Evolutionary conservation across 2,888 invertebrate species (phyloP).

Genomic region (Leucophenga maculata): DNA sequence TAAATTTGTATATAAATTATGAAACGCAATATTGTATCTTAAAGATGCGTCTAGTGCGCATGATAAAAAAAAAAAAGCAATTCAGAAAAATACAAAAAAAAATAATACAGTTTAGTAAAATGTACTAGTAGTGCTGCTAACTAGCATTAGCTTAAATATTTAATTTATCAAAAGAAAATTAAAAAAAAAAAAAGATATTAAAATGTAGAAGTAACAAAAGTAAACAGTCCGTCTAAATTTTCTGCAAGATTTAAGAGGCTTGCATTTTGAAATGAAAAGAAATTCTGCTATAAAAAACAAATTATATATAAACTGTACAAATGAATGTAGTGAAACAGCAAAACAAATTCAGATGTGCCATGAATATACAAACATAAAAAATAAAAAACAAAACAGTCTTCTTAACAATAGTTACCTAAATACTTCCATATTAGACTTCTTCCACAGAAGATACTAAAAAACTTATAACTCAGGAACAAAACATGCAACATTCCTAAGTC

Average conservation of each 20-base stretch:
- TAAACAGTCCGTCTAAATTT: constrained; percentile 14
- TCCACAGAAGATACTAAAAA: neutral
- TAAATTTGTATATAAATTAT: constrained; percentile 8
- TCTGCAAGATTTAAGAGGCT: neutral
- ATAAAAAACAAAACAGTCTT: constrained; percentile 19
- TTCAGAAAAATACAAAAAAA: neutral
- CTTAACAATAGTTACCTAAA: constrained; percentile 26
- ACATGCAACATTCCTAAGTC: constrained; percentile 18
- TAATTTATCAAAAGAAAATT: constrained; percentile 12
- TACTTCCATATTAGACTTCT: constrained; percentile 36
- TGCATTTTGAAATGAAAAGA: neutral
- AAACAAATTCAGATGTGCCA: constrained; percentile 63
- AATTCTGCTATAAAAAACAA: constrained; percentile 10
- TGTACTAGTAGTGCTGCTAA: neutral
- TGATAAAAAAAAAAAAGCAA: constrained; percentile 9
- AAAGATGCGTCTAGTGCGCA: constrained; percentile 21
- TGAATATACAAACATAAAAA: constrained; percentile 44
- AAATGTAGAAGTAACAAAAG: neutral
- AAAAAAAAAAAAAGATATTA: neutral
- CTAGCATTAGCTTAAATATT: constrained; percentile 4
- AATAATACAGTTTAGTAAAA: too few species aligned
- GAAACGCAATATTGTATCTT: constrained; percentile 25
- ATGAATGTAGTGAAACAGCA: constrained; percentile 1
- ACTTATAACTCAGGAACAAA: constrained; percentile 20
- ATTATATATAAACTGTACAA: constrained; percentile 5